These are phyloP conservation scores for Glaucopsyche alexis DNA, from an alignment of 2,888 invertebrate genomes.

Conservation along the genomic window DNA sequence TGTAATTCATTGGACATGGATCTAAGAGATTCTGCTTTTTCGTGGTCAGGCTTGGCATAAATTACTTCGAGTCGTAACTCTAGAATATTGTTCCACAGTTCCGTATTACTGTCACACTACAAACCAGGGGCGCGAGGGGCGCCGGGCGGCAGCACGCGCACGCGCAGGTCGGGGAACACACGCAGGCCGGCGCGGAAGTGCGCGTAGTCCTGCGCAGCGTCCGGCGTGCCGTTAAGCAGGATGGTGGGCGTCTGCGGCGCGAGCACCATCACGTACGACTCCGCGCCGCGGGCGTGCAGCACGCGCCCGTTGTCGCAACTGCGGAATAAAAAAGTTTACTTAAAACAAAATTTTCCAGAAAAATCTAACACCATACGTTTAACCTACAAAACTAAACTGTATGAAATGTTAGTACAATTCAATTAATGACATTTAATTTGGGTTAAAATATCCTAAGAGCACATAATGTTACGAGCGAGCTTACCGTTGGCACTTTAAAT, in stretches of 20 bases:
- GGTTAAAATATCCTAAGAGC: no score
- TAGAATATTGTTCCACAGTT: no score
- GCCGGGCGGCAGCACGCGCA: conserved; percentile 76
- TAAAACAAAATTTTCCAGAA: neutral
- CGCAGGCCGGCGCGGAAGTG: conserved; percentile 92
- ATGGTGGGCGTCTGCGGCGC: conserved; percentile 92
- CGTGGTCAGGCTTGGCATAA: no score
- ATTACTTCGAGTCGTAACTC: no score
- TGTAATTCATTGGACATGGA: no score
- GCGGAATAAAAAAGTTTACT: conserved; percentile 29
- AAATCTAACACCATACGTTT: no score
- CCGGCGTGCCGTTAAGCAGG: conserved; percentile 88
- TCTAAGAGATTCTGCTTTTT: no score
- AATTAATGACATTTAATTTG: no score
- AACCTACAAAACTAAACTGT: no score
- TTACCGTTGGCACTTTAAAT: no score
- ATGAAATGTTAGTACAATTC: no score
- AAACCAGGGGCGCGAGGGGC: conserved; percentile 4
- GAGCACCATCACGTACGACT: conserved; percentile 92
- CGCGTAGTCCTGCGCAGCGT: conserved; percentile 91
- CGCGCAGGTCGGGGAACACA: conserved; percentile 92
- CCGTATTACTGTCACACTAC: neutral
- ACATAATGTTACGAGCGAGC: no score
- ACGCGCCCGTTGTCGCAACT: conserved; percentile 88
- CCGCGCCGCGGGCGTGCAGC: conserved; percentile 86